Evolutionary conservation across 64 coral and sea anemone genomes (phyloP), one percentile per base, ranked within the genome.

Genomic region (Exaiptasia diaphana): DNA sequence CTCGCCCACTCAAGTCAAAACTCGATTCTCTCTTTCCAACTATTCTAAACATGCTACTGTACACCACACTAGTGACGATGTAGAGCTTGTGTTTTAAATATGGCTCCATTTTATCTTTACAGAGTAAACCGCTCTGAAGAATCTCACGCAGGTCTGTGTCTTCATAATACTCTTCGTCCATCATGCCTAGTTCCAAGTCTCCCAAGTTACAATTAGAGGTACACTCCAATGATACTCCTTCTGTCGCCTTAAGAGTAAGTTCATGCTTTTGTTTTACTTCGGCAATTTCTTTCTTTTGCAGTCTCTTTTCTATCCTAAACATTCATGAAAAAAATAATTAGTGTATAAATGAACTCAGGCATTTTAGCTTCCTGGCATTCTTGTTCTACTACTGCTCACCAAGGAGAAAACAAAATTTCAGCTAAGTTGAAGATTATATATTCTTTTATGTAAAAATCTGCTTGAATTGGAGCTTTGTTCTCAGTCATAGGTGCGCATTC

Each of bases 1-100:
- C 38, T 48, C 45, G 69, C 8, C 38, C 69, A n/a, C 38, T 49
- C 3, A 73, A 30, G 20, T 43, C n/a, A 24, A 73, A 73, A 18
- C 12, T 15, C 14, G 41, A 38, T 32, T 73, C 69, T 43, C 83
- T 76, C n/a, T 38, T 67, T 12, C 83, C 83, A 28, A 33, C 31
- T 28, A 86, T 38, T 35, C 64, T 45, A 64, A 86, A 86, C 44
- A 71, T 86, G 4, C 57, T 40, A 25, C 83, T 86, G 74, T 86
- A 86, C 0, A 86, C 18, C 31, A 86, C 73, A 2, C 40, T 38
- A 1, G 83, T 86, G 52, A 77, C 83, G 21, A 86, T 73, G 60
- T 63, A 44, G 9, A 86, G 18, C 53, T 77, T 57, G 18, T 86
- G 71, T 2, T 20, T 54, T 25, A 58, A 25, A 18, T 76, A 35